These are phyloP conservation scores for Colossoma macropomum DNA, from an alignment of 2,113 vertebrate species.

Conservation along the genomic window DNA sequence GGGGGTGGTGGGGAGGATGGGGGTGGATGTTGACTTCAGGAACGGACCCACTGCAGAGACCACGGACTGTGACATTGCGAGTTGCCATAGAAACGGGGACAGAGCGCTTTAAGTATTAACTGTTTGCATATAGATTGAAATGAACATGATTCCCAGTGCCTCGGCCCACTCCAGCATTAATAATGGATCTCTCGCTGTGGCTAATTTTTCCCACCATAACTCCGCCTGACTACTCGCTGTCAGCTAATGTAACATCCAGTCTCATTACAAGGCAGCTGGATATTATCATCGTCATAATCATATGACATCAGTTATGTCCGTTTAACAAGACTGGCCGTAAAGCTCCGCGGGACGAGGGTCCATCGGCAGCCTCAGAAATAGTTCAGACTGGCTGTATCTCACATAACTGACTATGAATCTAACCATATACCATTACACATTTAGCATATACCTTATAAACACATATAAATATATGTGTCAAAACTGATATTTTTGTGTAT, in stretches of 20 bases:
- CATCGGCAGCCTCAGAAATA: background rate
- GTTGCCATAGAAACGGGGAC: slow-evolving; percentile 71
- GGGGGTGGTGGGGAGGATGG: background rate
- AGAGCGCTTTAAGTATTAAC: slow-evolving; percentile 47
- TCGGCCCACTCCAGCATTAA: slow-evolving; percentile 14
- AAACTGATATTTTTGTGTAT: too few species aligned
- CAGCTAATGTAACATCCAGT: background rate
- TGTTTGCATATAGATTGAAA: slow-evolving; percentile 55
- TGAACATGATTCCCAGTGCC: slow-evolving; percentile 38
- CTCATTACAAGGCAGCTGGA: slow-evolving; percentile 2
- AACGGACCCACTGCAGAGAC: slow-evolving; percentile 45
- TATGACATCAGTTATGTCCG: slow-evolving; percentile 5
- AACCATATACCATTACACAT: too few species aligned
- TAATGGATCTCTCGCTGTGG: slow-evolving; percentile 19
- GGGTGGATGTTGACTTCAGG: slow-evolving; percentile 49
- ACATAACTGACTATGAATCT: too few species aligned
- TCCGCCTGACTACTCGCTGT: background rate
- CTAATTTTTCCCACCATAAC: slow-evolving; percentile 9
- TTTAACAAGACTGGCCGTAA: background rate
- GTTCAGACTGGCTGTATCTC: background rate
- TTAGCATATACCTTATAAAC: too few species aligned
- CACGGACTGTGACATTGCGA: slow-evolving; percentile 33
- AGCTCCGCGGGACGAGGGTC: background rate
- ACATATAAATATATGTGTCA: too few species aligned
- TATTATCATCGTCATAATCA: background rate